Evolutionary conservation across 2,113 vertebrate species (phyloP), one percentile per base, ranked within the genome.

Genomic region (Paradoxurus hermaphroditus): DNA sequence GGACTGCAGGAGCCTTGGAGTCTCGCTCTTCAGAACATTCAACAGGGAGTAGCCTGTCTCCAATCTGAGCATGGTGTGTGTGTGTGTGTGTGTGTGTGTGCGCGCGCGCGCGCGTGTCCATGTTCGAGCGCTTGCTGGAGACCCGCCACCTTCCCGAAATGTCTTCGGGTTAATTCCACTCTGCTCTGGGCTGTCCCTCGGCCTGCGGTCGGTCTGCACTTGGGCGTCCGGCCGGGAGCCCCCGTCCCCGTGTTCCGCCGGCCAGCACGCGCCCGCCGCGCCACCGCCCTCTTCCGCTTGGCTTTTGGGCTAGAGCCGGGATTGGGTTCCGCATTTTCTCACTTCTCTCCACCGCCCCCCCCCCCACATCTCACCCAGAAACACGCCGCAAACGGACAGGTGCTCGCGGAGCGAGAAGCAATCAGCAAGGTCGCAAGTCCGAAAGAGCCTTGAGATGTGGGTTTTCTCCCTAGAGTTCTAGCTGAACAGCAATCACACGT

Each of bases 401-500:
- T 63, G 34, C 19, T 63, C 65, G 11, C 73, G 56, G 62, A 75
- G 21, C 3, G 44, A 23, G 16, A 63, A 81, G 79, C 70, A 51
- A 46, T 34, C 44, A 86, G 5, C 11, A 34, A 59, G 41, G 46
- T 70, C 65, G 83, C 16, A 65, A 70, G 68, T 51, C 41, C 29
- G 27, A 46, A 39, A 83, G 51, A 31, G 36, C 49, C 59, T 83
- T 95, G 90, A 59, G 14, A 63, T 29, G 6, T 67, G 31, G 19
- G 34, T 16, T 88, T 65, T 68, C 31, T 18, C 7, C 36, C 92
- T 75, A 75, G 83, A 56, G n/a, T 93, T 95, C 67, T 59, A 49
- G 41, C 59, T 72, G 82, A 91, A 63, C 5, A 97, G 91, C 95
- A 90, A 91, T 29, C 67, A 88, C 86, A 41, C 46, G 49, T 25